A percentile compares a stretch with the other conserved stretches of the same genome.
Evolutionary conservation across 2,113 vertebrate species (phyloP).

Genomic region (Phocoena sinus): DNA sequence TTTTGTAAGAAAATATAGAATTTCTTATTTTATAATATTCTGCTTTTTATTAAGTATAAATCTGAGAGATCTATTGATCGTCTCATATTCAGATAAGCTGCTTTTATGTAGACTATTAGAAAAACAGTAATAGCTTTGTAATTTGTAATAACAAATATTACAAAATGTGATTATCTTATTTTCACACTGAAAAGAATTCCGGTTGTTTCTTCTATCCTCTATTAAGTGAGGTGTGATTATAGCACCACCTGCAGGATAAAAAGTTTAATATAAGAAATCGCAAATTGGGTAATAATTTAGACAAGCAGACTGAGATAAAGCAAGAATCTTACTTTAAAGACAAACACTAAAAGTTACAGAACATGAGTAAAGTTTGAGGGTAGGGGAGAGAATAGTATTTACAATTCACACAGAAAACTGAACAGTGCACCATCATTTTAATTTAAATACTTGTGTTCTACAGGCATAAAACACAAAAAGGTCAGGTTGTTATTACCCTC

Average conservation of each 20-base stretch:
- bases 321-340: conserved; percentile 11
- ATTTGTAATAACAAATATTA: not conserved
- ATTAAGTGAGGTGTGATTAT: conserved; percentile 32
- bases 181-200: conserved; percentile 39
- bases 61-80: not conserved
- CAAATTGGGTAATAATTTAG: not conserved
- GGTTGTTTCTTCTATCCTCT: not conserved
- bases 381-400: not conserved
- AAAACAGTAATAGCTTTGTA: not conserved
- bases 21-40: not conserved
- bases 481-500: not conserved
- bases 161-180: not conserved
- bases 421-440: not conserved
- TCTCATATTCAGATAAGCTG: not conserved
- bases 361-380: not conserved
- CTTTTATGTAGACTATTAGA: conserved; percentile 12
- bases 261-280: conserved; percentile 22
- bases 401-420: not conserved
- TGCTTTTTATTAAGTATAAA: not conserved
- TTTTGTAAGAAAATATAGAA: conserved; percentile 32
- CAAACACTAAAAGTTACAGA: not conserved
- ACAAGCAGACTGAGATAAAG: not conserved
- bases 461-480: not conserved
- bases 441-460: not conserved
- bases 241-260: conserved; percentile 67